A percentile compares a stretch with the other conserved stretches of the same genome.
phyloP scores from a whole-genome alignment of 2,888 invertebrate species.

The Palloptera scutellata region DNA sequence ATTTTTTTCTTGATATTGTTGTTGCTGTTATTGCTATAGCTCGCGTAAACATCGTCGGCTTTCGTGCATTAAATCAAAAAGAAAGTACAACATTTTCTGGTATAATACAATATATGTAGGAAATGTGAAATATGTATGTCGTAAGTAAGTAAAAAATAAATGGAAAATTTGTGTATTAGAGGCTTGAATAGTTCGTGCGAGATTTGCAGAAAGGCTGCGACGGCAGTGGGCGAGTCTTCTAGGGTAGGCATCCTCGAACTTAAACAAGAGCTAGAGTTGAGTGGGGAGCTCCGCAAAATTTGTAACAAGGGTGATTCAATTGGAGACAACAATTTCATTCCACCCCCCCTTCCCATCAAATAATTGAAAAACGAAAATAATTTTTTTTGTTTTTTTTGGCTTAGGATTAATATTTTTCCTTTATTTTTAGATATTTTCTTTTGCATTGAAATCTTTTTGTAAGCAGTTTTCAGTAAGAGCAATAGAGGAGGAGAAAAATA shows the following conservation, averaged over 20 bases:
- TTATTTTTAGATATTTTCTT: conserved; percentile 52
- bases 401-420: conserved; percentile 53
- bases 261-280: background rate
- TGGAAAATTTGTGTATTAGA: conserved; percentile 45
- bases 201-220: background rate
- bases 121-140: conserved; percentile 43
- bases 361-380: conserved; percentile 6
- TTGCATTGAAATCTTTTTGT: conserved; percentile 49
- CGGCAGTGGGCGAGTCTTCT: conserved; percentile 16
- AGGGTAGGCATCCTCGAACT: background rate
- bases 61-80: conserved; percentile 33
- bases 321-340: background rate
- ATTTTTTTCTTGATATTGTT: conserved; percentile 19
- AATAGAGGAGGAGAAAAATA: background rate
- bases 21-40: conserved; percentile 10
- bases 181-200: conserved; percentile 33
- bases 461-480: conserved; percentile 49
- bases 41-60: conserved; percentile 14
- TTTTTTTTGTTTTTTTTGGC: conserved; percentile 46
- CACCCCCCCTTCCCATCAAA: background rate
- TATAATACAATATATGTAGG: conserved; percentile 36
- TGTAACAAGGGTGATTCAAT: background rate
- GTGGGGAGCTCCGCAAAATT: background rate
- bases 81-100: conserved; percentile 4
- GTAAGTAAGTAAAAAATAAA: conserved; percentile 43